These are phyloP conservation scores for Aspiorhynchus laticeps DNA, from an alignment of 2,113 vertebrate genomes.

Conservation along the genomic window DNA sequence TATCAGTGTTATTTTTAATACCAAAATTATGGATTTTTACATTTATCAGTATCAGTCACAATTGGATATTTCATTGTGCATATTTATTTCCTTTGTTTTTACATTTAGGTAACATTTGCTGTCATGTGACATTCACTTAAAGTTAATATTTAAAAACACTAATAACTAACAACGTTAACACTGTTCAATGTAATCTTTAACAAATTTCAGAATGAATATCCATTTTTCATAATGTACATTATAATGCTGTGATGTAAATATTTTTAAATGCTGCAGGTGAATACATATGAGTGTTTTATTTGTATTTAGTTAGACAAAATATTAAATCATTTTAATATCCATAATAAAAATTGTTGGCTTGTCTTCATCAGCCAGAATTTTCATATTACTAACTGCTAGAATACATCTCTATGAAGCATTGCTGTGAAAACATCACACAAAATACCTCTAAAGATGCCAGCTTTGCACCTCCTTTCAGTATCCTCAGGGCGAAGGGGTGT, in stretches of 20 bases:
- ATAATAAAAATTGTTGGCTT: no score
- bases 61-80: background rate
- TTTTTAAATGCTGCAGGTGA: no score
- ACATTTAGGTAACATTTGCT: background rate
- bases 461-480: constrained; percentile 84
- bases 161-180: background rate
- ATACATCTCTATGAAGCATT: background rate
- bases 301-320: background rate
- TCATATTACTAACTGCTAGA: background rate
- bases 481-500: constrained; percentile 91
- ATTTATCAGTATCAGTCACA: no score
- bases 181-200: background rate
- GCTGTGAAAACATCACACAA: background rate
- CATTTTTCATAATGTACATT: background rate
- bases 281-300: background rate
- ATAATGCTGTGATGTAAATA: no score
- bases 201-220: no score
- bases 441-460: constrained; percentile 87
- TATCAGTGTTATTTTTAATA: no score
- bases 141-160: background rate
- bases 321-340: no score
- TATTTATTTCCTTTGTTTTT: background rate
- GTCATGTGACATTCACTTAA: background rate
- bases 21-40: no score
- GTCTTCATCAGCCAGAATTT: no score